These are phyloP conservation scores for Thamnophis sirtalis DNA, from an alignment of 2,113 vertebrate genomes.

Conservation along the genomic window DNA sequence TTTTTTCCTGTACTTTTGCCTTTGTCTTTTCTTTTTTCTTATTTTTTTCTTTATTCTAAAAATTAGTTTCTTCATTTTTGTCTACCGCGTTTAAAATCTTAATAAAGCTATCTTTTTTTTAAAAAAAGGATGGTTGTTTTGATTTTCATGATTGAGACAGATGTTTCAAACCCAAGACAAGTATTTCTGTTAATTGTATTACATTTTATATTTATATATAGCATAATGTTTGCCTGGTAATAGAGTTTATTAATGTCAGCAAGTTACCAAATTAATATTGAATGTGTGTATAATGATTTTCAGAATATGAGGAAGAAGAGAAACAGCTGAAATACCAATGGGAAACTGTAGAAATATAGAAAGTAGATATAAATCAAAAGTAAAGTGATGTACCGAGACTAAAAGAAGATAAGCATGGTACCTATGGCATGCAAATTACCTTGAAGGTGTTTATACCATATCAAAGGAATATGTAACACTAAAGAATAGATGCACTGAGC, in stretches of 20 bases:
- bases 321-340: background rate
- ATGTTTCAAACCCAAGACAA: background rate
- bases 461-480: background rate
- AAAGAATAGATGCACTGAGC: background rate
- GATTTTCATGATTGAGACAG: background rate
- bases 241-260: background rate
- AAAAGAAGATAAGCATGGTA: background rate
- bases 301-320: background rate
- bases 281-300: background rate
- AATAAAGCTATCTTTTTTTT: background rate
- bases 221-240: background rate
- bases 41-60: background rate
- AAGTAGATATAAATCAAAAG: background rate
- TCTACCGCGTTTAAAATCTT: background rate
- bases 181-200: background rate
- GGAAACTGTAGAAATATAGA: background rate
- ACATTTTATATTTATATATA: background rate
- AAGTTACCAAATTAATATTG: background rate
- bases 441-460: background rate
- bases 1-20: background rate
- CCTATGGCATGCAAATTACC: background rate
- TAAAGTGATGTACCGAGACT: background rate
- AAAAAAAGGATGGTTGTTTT: background rate
- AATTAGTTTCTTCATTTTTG: background rate
- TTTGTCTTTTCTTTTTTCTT: background rate